Evolutionary conservation across 2,113 vertebrate genomes (phyloP).

Genomic region (Leucosticte australis): DNA sequence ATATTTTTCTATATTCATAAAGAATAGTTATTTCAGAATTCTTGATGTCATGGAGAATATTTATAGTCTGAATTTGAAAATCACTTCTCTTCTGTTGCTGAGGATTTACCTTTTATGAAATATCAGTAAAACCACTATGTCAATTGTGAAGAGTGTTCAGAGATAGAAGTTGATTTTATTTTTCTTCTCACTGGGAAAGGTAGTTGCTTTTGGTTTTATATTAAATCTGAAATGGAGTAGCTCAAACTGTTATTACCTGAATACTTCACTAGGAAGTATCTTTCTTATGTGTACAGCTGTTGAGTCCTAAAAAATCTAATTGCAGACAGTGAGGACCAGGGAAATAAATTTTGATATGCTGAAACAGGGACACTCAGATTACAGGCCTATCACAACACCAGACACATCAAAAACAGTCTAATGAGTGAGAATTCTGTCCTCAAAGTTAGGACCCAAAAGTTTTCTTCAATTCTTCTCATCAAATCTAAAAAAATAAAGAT

Average conservation of each 20-base stretch:
- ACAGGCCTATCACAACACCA: not conserved
- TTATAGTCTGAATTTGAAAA: not conserved
- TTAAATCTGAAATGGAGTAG: not conserved
- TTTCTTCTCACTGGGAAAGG: not conserved
- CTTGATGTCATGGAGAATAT: not conserved
- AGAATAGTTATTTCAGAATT: not conserved
- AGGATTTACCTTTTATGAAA: not conserved
- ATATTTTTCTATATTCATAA: not conserved
- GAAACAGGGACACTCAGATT: not conserved
- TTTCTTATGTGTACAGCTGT: not conserved
- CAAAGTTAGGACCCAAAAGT: not conserved
- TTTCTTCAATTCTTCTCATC: not conserved
- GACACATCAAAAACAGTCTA: not conserved
- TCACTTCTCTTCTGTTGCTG: not conserved
- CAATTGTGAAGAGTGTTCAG: not conserved
- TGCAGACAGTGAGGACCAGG: not conserved
- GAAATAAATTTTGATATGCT: not conserved
- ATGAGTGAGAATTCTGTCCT: not conserved
- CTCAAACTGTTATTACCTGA: not conserved
- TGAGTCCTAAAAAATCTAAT: not conserved
- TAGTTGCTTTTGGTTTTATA: conserved; percentile 6
- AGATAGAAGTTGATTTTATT: not conserved
- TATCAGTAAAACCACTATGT: not conserved
- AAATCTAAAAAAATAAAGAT: not conserved
- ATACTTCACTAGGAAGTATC: not conserved